Percentiles rank a stretch among this genome's conserved stretches.
Evolutionary conservation across 2,888 invertebrate genomes (phyloP).

Genomic region (Tortrix viridana): DNA sequence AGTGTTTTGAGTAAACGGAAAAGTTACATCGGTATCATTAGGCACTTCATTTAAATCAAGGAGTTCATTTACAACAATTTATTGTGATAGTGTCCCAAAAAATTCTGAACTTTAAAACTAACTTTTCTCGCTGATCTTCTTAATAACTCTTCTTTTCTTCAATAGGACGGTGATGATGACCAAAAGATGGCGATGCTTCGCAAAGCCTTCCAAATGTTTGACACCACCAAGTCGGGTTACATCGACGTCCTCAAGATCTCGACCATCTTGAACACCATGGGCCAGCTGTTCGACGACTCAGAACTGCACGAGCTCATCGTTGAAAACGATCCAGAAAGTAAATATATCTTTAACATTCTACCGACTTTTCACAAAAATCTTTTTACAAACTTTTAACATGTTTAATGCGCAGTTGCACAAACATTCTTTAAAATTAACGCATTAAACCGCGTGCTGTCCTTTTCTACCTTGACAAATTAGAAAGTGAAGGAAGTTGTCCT

Average conservation of each 20-base stretch:
- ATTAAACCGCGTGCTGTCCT: too few relatives aligned
- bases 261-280: conserved; percentile 97
- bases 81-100: too few relatives aligned
- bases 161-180: conserved; percentile 86
- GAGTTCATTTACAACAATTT: too few relatives aligned
- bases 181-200: conserved; percentile 95
- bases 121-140: background rate
- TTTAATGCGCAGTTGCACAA: too few relatives aligned
- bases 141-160: conserved; percentile 40
- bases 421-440: too few relatives aligned
- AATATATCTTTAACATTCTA: conserved; percentile 32
- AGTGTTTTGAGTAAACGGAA: conserved; percentile 37
- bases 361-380: too few relatives aligned
- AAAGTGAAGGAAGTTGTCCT: too few relatives aligned
- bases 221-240: conserved; percentile 95
- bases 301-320: conserved; percentile 95
- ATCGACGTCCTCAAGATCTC: conserved; percentile 96
- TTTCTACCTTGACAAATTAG: too few relatives aligned
- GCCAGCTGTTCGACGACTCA: conserved; percentile 95
- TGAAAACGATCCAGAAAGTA: conserved; percentile 95
- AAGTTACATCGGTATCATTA: background rate
- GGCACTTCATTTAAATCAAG: too few relatives aligned
- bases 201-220: conserved; percentile 98
- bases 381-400: too few relatives aligned
- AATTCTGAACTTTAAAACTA: background rate